Evolutionary conservation across 2,113 vertebrate species (phyloP), one percentile per base, ranked within the genome.

Genomic region (Pristiophorus japonicus): DNA sequence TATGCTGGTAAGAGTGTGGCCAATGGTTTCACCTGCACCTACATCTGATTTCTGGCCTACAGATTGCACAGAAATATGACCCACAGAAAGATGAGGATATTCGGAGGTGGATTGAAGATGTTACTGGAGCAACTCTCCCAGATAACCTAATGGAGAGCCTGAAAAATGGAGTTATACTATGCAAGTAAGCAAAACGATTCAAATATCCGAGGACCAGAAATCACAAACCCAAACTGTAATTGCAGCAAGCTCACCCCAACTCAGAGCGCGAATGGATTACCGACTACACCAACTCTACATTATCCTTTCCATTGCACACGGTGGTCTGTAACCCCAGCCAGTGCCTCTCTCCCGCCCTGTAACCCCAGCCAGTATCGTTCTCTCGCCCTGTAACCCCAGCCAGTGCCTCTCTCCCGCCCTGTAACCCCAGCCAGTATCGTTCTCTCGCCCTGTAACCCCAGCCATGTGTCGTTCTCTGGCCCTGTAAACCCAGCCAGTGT

Each of bases 11-110:
- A 51, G 51, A 51, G 18, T 45, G 16, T 45, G 78, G 1, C 38
- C 20, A 38, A 59, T 59, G 4, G 59, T 92, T 92, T 92, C 51
- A 18, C 34, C 4, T n/a, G n/a, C n/a, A 45, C 18, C 42, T 81
- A 81, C 34, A 73, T 73, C 70, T 73, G 30, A 42, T 81, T 16
- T 81, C 78, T 91, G 30, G 38, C 88, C 51, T 88, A 30, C 97
- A 99, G 99, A 96, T 99, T 95, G 98, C 98, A 34, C 98, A 98
- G 96, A 99, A 99, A 96, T 99, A 99, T 0, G 98, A 99, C 97
- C 97, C 96, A 0, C 98, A 98, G 51, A 97, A 97, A 95, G 99
- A 99, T 95, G 98, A 98, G 63, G 98, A 99, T 96, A 97, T 99
- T 59, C 97, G 98, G 0, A 96, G 98, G 70, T 99, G 99, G 99